Base-by-base conservation (phyloP, 2,888 invertebrate genomes). In the Strigamia maritima region DNA sequence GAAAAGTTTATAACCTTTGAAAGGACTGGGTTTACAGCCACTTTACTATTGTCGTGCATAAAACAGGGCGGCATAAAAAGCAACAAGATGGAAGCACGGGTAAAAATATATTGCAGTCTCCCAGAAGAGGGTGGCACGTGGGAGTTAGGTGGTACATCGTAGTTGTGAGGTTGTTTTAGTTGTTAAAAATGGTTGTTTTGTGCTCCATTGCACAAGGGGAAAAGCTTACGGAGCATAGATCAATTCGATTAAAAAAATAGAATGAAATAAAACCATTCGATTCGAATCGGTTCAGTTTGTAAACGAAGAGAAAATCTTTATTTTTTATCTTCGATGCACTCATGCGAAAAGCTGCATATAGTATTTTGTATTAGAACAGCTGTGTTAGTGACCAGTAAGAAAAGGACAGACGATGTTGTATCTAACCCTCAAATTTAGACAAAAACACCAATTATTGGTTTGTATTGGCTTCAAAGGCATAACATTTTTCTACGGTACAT, bases 31-130 rank as follows among this genome's bases (percentile, higher is more conserved):
- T 70, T 70, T 70, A 70, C 70, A 70, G 70, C 70, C 70, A 70
- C 70, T 70, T 70, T 70, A 70, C 70, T 70, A 70, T 70, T 70
- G 70, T 70, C 70, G 70, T 70, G 70, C 70, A 70, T 70, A 70
- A 70, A 70, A 70, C 70, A 70, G 70, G 70, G 26, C 24, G 70
- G 70, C 70, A 70, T 70, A 70, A 70, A 70, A 70, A 70, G 70
- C 70, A 70, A 70, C 70, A 70, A 70, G 70, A 70, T 70, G 70
- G 28, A 70, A 70, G 70, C 26, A 19, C 26, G 70, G 70, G 26
- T 70, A 70, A 70, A 70, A 26, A 26, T 70, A 70, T 70, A 70
- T 70, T 70, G 28, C 70, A 26, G 70, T 28, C 26, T 70, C 28
- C 70, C 70, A 70, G 24, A 70, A 70, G 70, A 28, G 14, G 70